A percentile compares a stretch with the other conserved stretches of the same genome.
phyloP scores from a whole-genome alignment of 2,797 vertebrate species.

The Ptychadena robeensis region DNA sequence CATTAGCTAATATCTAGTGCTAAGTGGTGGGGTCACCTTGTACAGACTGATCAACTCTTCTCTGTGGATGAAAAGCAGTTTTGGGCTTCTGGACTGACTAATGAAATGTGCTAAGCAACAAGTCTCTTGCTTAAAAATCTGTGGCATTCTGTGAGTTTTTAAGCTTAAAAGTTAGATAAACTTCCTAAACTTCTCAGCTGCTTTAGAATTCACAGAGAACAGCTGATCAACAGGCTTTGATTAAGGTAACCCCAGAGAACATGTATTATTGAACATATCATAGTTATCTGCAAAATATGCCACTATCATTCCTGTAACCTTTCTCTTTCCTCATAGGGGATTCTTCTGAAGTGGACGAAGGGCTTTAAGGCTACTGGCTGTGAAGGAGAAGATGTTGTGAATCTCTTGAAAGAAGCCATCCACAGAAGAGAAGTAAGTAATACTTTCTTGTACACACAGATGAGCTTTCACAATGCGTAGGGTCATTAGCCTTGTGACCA shows the following conservation, averaged over 20 bases:
- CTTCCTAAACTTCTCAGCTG: not conserved
- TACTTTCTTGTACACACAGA: not conserved
- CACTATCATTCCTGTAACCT: not conserved
- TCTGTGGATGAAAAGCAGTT: too few species aligned
- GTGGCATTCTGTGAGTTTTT: not conserved
- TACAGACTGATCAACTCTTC: too few species aligned
- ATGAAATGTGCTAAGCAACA: too few species aligned
- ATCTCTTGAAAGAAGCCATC: constrained; percentile 89
- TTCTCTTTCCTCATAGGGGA: constrained; percentile 76
- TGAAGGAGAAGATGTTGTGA: constrained; percentile 89
- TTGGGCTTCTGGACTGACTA: too few species aligned
- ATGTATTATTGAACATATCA: not conserved
- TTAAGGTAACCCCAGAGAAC: not conserved
- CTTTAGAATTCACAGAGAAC: not conserved
- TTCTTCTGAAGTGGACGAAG: constrained; percentile 95
- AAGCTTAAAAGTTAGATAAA: not conserved
- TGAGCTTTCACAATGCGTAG: not conserved
- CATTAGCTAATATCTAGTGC: too few species aligned
- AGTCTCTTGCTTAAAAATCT: not conserved
- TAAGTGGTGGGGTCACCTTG: too few species aligned
- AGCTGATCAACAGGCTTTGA: not conserved
- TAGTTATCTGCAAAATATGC: not conserved
- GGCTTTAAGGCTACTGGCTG: constrained; percentile 92
- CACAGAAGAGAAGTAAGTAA: constrained; percentile 80
- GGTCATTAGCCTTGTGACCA: not conserved